A percentile compares a stretch with the other conserved stretches of the same genome.
Conservation (phyloP, 2,797 vertebrate genomes). For the Pristis pectinata region DNA sequence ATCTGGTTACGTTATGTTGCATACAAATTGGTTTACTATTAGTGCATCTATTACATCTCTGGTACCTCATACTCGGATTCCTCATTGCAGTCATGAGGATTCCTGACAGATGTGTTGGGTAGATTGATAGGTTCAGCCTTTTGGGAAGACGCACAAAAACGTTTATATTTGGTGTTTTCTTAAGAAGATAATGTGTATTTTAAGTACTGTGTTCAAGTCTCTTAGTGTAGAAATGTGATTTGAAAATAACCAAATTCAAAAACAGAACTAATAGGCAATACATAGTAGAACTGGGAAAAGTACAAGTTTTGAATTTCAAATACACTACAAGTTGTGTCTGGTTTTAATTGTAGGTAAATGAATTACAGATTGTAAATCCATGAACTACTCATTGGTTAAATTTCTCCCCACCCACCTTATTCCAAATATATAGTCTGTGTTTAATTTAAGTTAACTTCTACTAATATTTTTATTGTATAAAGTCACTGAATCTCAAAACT, state of each 20-base stretch:
- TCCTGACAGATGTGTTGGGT: background rate
- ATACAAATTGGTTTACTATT: background rate
- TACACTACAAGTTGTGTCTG: background rate
- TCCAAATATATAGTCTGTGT: background rate
- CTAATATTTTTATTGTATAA: background rate
- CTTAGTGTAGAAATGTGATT: background rate
- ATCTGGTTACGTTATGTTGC: background rate
- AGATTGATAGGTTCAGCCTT: background rate
- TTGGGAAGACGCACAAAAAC: background rate
- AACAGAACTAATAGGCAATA: background rate
- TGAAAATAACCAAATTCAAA: background rate
- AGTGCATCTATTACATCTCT: no score
- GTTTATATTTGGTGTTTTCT: background rate
- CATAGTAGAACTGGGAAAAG: background rate
- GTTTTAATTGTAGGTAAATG: background rate
- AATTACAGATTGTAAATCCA: background rate
- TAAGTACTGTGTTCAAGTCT: background rate
- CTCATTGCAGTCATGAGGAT: background rate
- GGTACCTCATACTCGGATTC: background rate
- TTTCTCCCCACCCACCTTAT: background rate
- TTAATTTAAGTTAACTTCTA: background rate
- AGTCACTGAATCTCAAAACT: background rate
- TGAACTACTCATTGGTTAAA: background rate
- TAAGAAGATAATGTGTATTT: background rate
- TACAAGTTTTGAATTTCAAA: background rate